A percentile compares a stretch with the other conserved stretches of the same genome.
phyloP scores from a whole-genome alignment of 2,888 invertebrate species.

The Ichneumoninae sp. region DNA sequence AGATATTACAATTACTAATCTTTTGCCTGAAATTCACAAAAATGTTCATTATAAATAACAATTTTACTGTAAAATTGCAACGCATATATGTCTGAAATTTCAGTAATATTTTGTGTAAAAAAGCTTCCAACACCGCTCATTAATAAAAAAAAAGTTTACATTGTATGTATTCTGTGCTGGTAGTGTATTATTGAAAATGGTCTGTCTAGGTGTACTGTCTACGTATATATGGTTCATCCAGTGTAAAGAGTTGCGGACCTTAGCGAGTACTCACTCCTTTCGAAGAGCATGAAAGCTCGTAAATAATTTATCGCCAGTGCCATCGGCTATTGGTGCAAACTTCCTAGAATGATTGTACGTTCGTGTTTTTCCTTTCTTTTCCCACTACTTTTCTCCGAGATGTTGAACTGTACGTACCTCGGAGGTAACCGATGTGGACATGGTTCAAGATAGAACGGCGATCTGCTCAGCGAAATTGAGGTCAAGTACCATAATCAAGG shows the following conservation, averaged over 20 bases:
- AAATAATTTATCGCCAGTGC: conserved; percentile 53
- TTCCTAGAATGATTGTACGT: conserved; percentile 29
- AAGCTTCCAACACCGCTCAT: too few relatives aligned
- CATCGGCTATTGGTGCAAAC: conserved; percentile 35
- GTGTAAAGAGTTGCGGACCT: conserved; percentile 20
- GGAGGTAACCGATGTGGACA: conserved; percentile 34
- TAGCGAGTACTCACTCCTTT: not conserved
- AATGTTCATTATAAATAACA: too few relatives aligned
- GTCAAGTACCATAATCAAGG: conserved; percentile 39
- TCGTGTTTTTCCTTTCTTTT: conserved; percentile 2
- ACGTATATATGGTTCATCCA: conserved; percentile 7
- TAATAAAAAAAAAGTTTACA: too few relatives aligned
- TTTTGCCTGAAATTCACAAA: too few relatives aligned
- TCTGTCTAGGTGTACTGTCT: not conserved
- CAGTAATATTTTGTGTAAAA: too few relatives aligned
- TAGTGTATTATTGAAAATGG: not conserved
- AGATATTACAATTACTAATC: too few relatives aligned
- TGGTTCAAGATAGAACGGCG: conserved; percentile 19
- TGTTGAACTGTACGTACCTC: conserved; percentile 6
- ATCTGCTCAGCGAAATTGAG: conserved; percentile 15
- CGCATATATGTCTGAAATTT: too few relatives aligned
- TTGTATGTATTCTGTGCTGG: not conserved
- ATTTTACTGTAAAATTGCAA: too few relatives aligned
- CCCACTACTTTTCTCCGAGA: conserved; percentile 4
- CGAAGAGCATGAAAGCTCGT: conserved; percentile 32